These are phyloP conservation scores for Mus spretus DNA, from an alignment of 2,797 vertebrate genomes.

Conservation along the genomic window DNA sequence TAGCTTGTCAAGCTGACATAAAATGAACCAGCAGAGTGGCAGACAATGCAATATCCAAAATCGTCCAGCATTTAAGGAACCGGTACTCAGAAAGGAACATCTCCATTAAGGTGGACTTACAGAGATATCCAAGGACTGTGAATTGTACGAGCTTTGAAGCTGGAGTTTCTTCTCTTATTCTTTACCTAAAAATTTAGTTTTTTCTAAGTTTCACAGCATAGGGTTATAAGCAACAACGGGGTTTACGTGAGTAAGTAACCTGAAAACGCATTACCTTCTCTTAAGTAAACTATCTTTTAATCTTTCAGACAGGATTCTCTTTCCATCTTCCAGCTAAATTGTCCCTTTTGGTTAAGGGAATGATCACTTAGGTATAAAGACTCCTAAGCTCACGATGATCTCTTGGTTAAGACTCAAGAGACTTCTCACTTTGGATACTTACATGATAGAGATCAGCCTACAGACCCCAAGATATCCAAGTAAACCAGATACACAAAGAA, in stretches of 20 bases:
- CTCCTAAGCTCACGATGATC: conserved; percentile 28
- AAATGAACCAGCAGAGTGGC: not conserved
- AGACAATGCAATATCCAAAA: not conserved
- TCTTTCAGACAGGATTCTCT: conserved; percentile 38
- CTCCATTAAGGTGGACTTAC: conserved; percentile 34
- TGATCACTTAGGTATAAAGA: not conserved
- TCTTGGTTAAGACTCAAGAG: not conserved
- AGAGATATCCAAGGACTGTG: not conserved
- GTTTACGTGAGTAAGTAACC: not conserved
- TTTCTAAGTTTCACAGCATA: not conserved
- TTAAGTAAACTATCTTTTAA: not conserved
- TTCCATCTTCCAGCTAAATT: not conserved
- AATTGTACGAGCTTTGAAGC: conserved; percentile 23
- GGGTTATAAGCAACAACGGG: conserved; percentile 14
- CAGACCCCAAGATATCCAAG: not conserved
- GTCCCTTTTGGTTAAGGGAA: not conserved
- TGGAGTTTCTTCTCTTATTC: conserved; percentile 4
- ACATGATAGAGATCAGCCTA: not conserved
- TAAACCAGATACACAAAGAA: not conserved
- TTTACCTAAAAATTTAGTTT: conserved; percentile 41
- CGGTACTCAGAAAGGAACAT: conserved; percentile 1
- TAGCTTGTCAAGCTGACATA: not conserved
- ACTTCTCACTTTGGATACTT: not conserved
- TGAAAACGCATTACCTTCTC: not conserved
- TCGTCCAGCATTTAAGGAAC: not conserved